These are phyloP conservation scores for Lissonota sp. DNA, from an alignment of 2,888 invertebrate species.

Conservation along the genomic window DNA sequence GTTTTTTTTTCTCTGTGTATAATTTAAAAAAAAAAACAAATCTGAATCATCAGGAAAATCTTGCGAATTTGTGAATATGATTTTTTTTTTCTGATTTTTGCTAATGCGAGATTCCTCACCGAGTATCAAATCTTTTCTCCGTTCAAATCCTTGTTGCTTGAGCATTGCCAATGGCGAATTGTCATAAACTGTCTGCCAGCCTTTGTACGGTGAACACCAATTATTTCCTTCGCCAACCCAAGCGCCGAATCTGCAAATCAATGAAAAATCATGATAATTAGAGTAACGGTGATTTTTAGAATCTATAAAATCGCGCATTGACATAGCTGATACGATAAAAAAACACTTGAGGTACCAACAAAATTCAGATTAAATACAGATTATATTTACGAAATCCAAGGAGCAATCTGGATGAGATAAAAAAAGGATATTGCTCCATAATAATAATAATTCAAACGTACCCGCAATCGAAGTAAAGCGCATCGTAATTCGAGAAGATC, in stretches of 20 bases:
- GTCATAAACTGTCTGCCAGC: constrained; percentile 94
- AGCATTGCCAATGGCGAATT: constrained; percentile 88
- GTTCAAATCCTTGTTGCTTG: constrained; percentile 69
- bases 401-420: no score
- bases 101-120: constrained; percentile 80
- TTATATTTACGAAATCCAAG: no score
- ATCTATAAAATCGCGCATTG: no score
- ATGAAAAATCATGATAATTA: neutral
- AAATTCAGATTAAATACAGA: neutral
- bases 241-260: constrained; percentile 86
- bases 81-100: no score
- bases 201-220: constrained; percentile 96
- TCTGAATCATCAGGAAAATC: no score
- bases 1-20: no score
- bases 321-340: neutral
- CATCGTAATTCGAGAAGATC: constrained; percentile 95
- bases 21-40: no score
- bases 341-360: constrained; percentile 11
- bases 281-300: neutral
- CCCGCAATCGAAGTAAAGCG: constrained; percentile 94
- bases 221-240: constrained; percentile 94
- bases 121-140: constrained; percentile 85
- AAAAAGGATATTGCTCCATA: neutral
- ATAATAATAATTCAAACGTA: constrained; percentile 67
- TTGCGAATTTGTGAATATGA: no score